These are phyloP conservation scores for Struthidea cinerea DNA, from an alignment of 2,113 vertebrate species.

Conservation along the genomic window DNA sequence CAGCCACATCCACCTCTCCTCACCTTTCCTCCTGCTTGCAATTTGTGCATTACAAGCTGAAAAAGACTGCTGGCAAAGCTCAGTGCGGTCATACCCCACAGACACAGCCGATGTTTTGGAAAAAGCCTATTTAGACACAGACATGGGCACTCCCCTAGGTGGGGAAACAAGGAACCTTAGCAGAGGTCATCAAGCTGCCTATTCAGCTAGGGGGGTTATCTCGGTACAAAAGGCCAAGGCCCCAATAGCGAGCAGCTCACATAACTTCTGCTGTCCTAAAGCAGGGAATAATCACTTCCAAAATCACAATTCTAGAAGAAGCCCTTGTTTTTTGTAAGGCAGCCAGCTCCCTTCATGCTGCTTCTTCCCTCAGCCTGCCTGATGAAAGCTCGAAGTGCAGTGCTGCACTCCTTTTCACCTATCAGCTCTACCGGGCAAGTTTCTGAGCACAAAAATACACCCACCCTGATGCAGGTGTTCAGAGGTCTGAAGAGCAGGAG, in stretches of 20 bases:
- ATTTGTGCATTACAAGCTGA: background rate
- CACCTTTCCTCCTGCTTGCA: background rate
- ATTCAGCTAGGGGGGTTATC: background rate
- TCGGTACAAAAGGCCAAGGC: background rate
- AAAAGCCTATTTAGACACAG: background rate
- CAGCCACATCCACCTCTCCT: background rate
- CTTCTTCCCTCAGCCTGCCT: background rate
- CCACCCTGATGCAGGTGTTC: background rate
- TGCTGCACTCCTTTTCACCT: background rate
- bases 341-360: background rate
- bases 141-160: background rate
- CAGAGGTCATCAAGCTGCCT: background rate
- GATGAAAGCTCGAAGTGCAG: background rate
- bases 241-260: background rate
- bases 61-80: background rate
- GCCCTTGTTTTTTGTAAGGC: background rate
- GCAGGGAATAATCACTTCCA: background rate
- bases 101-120: accelerated
- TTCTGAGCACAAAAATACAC: background rate
- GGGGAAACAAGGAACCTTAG: background rate
- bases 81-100: background rate
- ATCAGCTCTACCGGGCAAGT: background rate
- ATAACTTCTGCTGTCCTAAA: background rate
- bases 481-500: background rate
- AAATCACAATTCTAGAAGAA: background rate